Base-by-base conservation (phyloP, 1,140 invertebrate genomes). In the Pissodes strobi region DNA sequence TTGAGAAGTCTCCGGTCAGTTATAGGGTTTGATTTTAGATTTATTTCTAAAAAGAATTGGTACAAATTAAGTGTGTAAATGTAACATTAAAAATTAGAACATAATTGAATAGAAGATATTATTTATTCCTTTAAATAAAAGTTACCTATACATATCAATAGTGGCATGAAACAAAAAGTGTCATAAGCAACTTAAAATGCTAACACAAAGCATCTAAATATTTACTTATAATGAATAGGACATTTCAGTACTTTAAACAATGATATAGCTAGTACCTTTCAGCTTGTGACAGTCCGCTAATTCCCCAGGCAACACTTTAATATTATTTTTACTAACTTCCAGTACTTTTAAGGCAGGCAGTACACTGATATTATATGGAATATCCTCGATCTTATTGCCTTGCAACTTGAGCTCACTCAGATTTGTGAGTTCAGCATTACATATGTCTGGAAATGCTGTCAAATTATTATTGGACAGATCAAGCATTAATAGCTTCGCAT, bases 401-500 rank as follows among this genome's bases (percentile, higher is more conserved):
- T 84, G 85, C 1, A 90, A 78, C 66, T 84, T 82, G 13, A 93
- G 71, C 74, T 91, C 87, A 17, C 84, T 82, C 19, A 93, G 79
- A 77, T 87, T 86, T 1, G 78, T 74, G 5, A 91, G 74, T 64
- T 83, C 81, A 0, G 79, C 68, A 64, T 83, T 78, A 69, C 86
- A 88, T 9, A 91, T 72, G 48, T 87, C 82, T 8, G 89, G 85
- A 68, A 93, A 88, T 8, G 60, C 60, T 9, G 79, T 75, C 22
- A 93, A 78, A 67, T 85, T 79, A 75, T 93, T 93, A 52, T 87
- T 82, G 0, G 88, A 88, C 18, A 90, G 71, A 76, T 91, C 84
- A 27, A 93, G 63, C 8, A 82, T 79, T 9, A 80, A 82, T 30
- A 92, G 74, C 62, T 84, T 83, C 0, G 76, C 72, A 69, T 84